Base-by-base conservation (phyloP, 2,113 vertebrate genomes). In the Hylia prasina region DNA sequence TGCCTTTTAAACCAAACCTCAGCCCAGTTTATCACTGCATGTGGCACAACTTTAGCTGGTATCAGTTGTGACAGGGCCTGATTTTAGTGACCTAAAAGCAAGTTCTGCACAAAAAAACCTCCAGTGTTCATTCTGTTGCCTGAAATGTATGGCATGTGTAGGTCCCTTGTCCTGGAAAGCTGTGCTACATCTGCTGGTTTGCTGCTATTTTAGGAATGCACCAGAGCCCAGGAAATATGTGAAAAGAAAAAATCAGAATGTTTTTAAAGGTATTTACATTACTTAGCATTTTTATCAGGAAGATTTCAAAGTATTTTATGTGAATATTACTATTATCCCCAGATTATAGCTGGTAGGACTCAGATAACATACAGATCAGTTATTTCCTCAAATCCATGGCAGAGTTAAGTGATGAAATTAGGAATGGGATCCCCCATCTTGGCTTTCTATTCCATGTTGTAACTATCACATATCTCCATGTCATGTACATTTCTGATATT, bases 11-110 rank as follows among this genome's bases (percentile, higher is more conserved):
- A 51, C 9, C 27, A 76, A 44, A 56, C 21, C 35, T 71, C 47
- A 68, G n/a, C 39, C 35, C 31, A 37, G 15, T 27, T 77, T 22
- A 7, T 27, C 24, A 37, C 15, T 2, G 3, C 6, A 12, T 0
- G 0, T 42, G 6, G 7, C 17, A 16, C 60, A 66, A 31, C 13
- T 81, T 66, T 5, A 2, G 20, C 54, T 48, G 28, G 11, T 18
- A 45, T 22, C 2, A 3, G 11, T 5, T 82, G 28, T 28, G 75
- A 27, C 39, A 35, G 27, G 39, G 18, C 40, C 63, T 50, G 18
- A 24, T 76, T 76, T 37, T 4, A 28, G 7, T 35, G 45, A 89
- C 45, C n/a, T 19, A 60, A 76, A 71, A 76, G 27, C 30, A 90
- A 3, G 6, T 56, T 79, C 63, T 64, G 44, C 48, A n/a, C 47